Percentiles rank a stretch among this genome's conserved stretches.
These are phyloP conservation scores for Orthonychiurus folsomi DNA, from an alignment of 2,888 invertebrate species.

Conservation along the genomic window DNA sequence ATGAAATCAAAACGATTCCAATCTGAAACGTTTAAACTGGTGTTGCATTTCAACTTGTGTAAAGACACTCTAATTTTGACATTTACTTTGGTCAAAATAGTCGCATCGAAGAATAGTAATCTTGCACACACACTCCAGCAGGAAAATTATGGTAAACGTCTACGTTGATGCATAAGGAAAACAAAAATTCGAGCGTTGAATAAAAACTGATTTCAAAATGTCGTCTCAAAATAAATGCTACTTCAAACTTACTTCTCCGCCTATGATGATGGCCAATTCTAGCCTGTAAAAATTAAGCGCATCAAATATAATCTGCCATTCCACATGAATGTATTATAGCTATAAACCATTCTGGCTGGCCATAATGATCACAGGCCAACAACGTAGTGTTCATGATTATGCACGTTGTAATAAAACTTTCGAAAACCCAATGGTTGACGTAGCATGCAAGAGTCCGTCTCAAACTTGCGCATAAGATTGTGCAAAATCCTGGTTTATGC, in stretches of 20 bases:
- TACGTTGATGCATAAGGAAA: conserved; percentile 44
- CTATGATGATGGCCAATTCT: not conserved
- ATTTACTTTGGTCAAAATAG: not conserved
- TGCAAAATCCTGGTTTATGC: too few relatives aligned
- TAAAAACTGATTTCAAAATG: not conserved
- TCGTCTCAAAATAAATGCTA: not conserved
- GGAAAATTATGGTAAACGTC: conserved; percentile 93
- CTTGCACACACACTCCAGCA: conserved; percentile 85
- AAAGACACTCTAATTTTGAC: too few relatives aligned
- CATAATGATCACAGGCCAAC: conserved; percentile 85
- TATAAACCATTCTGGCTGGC: conserved; percentile 42
- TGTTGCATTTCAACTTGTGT: too few relatives aligned
- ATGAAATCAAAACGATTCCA: conserved; percentile 3
- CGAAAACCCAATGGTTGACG: conserved; percentile 85
- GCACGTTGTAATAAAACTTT: conserved; percentile 84
- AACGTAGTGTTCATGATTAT: conserved; percentile 88
- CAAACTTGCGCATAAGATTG: not conserved
- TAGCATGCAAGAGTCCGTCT: conserved; percentile 45
- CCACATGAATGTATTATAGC: too few relatives aligned
- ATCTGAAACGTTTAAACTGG: too few relatives aligned
- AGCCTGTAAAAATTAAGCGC: too few relatives aligned
- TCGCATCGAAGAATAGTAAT: conserved; percentile 60
- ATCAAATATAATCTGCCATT: not conserved
- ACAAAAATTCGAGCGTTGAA: not conserved
- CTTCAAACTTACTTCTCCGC: not conserved